Evolutionary conservation across 2,888 invertebrate genomes (phyloP).

Genomic region (Thera obeliscata): DNA sequence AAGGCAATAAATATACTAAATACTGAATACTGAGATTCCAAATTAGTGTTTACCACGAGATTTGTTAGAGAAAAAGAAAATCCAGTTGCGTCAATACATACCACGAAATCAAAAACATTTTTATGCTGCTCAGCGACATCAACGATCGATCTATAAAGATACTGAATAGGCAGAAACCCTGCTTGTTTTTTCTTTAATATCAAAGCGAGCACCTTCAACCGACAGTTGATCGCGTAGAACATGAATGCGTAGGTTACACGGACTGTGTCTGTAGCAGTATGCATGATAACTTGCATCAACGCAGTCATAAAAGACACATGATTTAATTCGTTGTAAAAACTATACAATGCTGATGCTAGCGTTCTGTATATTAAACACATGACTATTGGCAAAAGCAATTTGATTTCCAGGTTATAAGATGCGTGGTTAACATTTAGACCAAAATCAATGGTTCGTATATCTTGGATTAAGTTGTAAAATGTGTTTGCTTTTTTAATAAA

Average conservation of each 20-base stretch:
- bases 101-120: conserved; percentile 18
- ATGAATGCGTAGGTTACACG: conserved; percentile 4
- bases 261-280: neutral
- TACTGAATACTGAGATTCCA: too few relatives aligned
- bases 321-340: neutral
- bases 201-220: conserved; percentile 3
- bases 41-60: too few relatives aligned
- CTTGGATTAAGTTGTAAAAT: conserved; percentile 8
- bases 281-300: neutral
- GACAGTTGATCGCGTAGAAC: conserved; percentile 19
- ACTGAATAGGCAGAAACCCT: neutral
- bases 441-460: conserved; percentile 11
- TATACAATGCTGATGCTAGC: neutral
- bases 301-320: too few relatives aligned
- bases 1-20: too few relatives aligned
- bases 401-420: conserved; percentile 5
- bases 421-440: conserved; percentile 6
- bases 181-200: conserved; percentile 1
- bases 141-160: conserved; percentile 26
- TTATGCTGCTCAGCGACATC: conserved; percentile 25
- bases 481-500: neutral
- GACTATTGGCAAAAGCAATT: neutral
- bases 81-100: conserved; percentile 8
- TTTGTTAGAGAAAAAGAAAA: neutral
- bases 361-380: neutral